Percentiles rank a stretch among this genome's conserved stretches.
These are phyloP conservation scores for Aulostomus chinensis DNA, from an alignment of 2,797 vertebrate genomes.

Conservation along the genomic window DNA sequence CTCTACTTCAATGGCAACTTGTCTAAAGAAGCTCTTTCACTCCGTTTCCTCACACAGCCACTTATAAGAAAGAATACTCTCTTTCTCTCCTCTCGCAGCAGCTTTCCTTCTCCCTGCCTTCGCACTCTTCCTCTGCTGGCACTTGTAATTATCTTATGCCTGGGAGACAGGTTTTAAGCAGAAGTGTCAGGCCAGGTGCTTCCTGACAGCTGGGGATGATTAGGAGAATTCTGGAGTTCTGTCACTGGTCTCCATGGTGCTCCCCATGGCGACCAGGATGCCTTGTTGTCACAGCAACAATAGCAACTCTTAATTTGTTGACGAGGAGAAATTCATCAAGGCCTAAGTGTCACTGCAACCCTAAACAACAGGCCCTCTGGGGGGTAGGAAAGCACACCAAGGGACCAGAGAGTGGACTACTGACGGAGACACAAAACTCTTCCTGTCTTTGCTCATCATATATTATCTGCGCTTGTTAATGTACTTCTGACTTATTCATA, in stretches of 20 bases:
- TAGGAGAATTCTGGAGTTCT: conserved; percentile 94
- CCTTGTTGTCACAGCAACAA: conserved; percentile 81
- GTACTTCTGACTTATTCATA: conserved; percentile 26
- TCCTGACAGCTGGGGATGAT: conserved; percentile 99
- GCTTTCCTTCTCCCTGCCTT: conserved; percentile 56
- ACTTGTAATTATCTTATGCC: conserved; percentile 99
- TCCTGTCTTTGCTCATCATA: conserved; percentile 64
- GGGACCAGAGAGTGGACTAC: conserved; percentile 61
- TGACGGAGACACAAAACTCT: conserved; percentile 76
- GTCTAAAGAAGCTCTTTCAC: conserved; percentile 87
- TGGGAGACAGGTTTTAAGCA: conserved; percentile 99
- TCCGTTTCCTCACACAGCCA: conserved; percentile 77
- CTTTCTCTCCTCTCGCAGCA: conserved; percentile 63
- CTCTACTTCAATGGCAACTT: conserved; percentile 97
- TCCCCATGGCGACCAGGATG: conserved; percentile 86
- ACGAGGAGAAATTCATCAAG: conserved; percentile 82
- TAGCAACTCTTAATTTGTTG: conserved; percentile 84
- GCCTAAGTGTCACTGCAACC: conserved; percentile 64
- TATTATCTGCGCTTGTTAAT: conserved; percentile 20
- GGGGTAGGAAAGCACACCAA: conserved; percentile 62
- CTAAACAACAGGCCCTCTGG: conserved; percentile 75
- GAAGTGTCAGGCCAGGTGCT: conserved; percentile 98
- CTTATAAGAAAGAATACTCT: conserved; percentile 70
- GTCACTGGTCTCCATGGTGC: conserved; percentile 93
- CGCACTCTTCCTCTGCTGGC: conserved; percentile 78